Percentiles rank a stretch among this genome's conserved stretches.
Conservation (phyloP, 2,888 invertebrate genomes). For the Lycaena phlaeas region DNA sequence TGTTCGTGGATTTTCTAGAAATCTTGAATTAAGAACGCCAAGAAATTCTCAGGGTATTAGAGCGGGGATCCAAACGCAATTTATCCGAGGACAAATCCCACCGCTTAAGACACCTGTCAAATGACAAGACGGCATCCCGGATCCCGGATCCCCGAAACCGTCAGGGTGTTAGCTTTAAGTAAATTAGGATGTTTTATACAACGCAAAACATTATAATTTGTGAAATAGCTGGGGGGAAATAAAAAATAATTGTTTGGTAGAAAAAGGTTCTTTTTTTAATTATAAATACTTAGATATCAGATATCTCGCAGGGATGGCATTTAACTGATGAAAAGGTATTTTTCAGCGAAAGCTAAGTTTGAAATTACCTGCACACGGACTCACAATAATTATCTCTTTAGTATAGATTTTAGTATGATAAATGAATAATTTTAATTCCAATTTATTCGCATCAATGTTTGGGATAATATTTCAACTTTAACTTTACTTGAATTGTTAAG, state of each 20-base stretch:
- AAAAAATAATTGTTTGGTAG: not conserved
- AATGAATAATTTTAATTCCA: no score
- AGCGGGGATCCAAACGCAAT: constrained; percentile 28
- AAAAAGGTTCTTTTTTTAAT: not conserved
- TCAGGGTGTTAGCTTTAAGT: constrained; percentile 43
- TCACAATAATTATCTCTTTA: no score
- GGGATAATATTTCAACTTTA: no score
- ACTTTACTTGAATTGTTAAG: no score
- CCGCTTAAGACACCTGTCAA: constrained; percentile 63
- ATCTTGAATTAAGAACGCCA: constrained; percentile 6
- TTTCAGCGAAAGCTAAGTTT: no score
- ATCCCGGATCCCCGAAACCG: constrained; percentile 13
- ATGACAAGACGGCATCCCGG: constrained; percentile 44
- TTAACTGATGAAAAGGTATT: no score
- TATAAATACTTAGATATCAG: no score
- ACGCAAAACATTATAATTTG: not conserved
- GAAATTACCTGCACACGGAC: no score
- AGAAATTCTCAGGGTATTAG: constrained; percentile 8
- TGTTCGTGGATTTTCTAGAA: no score
- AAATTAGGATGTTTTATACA: constrained; percentile 49
- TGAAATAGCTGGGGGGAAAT: not conserved
- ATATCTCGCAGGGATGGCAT: no score
- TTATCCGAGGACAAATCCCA: constrained; percentile 57
- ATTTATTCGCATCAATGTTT: no score
- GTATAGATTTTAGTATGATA: no score